Evolutionary conservation across 37 sponge, comb jelly and placozoan species (phyloP), one percentile per base, ranked within the genome.

Genomic region (Ianthella basta): DNA sequence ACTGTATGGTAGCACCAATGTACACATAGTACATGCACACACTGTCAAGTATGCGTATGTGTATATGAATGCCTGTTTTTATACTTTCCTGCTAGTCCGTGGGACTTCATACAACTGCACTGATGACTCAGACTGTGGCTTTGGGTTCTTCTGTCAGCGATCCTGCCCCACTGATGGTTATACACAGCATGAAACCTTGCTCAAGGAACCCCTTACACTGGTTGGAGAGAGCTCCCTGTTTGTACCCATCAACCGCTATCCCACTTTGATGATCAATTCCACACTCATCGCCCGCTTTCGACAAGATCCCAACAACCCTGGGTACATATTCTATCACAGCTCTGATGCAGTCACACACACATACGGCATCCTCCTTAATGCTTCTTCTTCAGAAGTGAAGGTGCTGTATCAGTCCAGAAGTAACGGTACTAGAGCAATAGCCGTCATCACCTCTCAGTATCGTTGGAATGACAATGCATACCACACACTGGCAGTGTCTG

Each of bases 261-360:
- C 92, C 1, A 66, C 44, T 15, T 70, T 88, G 39, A 66, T 30
- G 29, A 50, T 80, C 0, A 64, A 80, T 29, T 55, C 88, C 0
- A 85, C 92, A 23, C 56, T 92, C 8, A 84, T 88, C 61, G 80
- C 84, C 10, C 34, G 81, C 37, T 92, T 92, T 63, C 75, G 84
- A 30, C 92, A 92, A 54, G 72, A 86, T 24, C 77, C 72, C n/a
- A 72, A 66, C 14, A 88, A 86, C 23, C 37, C n/a, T 55, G 92
- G 92, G 16, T 92, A 92, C 30, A 61, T 92, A 20, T 55, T 92
- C 80, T 92, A 83, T 54, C 88, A 83, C 74, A 88, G 92, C 12
- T 85, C 86, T 8, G 85, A 88, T 38, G 77, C 57, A 20, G 81
- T 79, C 23, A 56, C 24, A 0, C 83, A 86, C 13, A 92, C 88